Percentiles rank a stretch among this genome's conserved stretches.
phyloP scores from a whole-genome alignment of 2,888 invertebrate genomes.

The Drosophila parthenogenetica region DNA sequence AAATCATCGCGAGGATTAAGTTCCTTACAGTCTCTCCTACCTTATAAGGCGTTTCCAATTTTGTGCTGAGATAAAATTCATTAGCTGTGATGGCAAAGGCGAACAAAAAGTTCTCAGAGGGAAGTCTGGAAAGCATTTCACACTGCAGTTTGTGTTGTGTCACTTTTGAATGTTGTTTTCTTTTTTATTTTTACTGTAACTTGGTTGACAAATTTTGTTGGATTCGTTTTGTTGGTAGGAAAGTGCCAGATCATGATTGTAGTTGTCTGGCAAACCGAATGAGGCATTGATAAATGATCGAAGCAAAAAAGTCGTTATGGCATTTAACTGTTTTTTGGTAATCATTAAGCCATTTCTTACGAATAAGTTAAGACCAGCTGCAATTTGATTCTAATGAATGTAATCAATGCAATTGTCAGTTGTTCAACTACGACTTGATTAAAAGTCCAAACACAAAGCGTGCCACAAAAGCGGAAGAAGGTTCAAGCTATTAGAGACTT shows the following conservation, averaged over 20 bases:
- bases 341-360: constrained; percentile 28
- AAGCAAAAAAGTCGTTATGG: not conserved
- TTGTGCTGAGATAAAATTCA: constrained; percentile 43
- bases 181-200: not conserved
- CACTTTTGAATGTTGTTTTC: constrained; percentile 32
- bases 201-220: constrained; percentile 64
- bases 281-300: constrained; percentile 59
- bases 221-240: constrained; percentile 34
- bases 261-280: constrained; percentile 41
- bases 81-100: constrained; percentile 42
- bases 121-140: constrained; percentile 30
- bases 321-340: constrained; percentile 9
- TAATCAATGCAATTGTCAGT: constrained; percentile 40
- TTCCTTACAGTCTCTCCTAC: constrained; percentile 21
- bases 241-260: constrained; percentile 43
- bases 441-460: constrained; percentile 25
- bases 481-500: constrained; percentile 5
- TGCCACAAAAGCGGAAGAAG: constrained; percentile 29
- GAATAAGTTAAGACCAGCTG: constrained; percentile 9
- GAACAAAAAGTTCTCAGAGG: constrained; percentile 49
- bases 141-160: constrained; percentile 69
- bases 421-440: constrained; percentile 18
- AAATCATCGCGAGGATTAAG: constrained; percentile 74
- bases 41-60: constrained; percentile 29
- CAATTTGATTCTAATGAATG: constrained; percentile 32